Evolutionary conservation across 1,140 invertebrate genomes (phyloP).

Genomic region (Antheraea mylitta): DNA sequence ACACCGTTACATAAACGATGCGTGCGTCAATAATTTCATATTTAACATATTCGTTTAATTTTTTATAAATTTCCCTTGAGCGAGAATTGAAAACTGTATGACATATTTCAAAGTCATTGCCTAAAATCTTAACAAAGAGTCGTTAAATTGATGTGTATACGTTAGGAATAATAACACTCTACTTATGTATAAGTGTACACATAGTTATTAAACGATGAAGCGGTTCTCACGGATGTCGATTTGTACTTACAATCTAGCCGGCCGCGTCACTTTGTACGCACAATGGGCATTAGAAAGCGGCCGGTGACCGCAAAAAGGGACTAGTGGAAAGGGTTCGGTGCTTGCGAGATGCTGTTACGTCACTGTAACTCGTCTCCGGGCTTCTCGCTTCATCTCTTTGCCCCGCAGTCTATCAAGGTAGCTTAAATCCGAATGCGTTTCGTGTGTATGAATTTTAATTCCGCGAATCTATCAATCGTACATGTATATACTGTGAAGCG

Average conservation of each 20-base stretch:
- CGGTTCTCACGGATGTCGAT: constrained; percentile 69
- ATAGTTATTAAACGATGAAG: constrained; percentile 43
- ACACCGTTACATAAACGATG: too few species aligned
- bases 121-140: too few species aligned
- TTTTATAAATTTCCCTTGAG: too few species aligned
- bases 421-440: background rate
- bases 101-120: too few species aligned
- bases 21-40: too few species aligned
- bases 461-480: too few species aligned
- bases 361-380: constrained; percentile 37
- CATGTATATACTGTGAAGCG: background rate
- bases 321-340: constrained; percentile 59
- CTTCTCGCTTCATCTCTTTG: constrained; percentile 13
- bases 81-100: too few species aligned
- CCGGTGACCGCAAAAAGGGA: constrained; percentile 70
- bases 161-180: constrained; percentile 17
- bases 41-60: too few species aligned
- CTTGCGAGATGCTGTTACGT: constrained; percentile 69
- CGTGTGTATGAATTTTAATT: background rate
- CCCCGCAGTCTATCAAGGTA: constrained; percentile 20
- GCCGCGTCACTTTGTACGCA: constrained; percentile 44
- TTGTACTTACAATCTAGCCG: constrained; percentile 47
- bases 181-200: constrained; percentile 29
- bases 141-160: too few species aligned
- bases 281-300: constrained; percentile 75